A percentile compares a stretch with the other conserved stretches of the same genome.
Conservation (phyloP, 1,140 invertebrate genomes). For the Monochamus saltuarius region DNA sequence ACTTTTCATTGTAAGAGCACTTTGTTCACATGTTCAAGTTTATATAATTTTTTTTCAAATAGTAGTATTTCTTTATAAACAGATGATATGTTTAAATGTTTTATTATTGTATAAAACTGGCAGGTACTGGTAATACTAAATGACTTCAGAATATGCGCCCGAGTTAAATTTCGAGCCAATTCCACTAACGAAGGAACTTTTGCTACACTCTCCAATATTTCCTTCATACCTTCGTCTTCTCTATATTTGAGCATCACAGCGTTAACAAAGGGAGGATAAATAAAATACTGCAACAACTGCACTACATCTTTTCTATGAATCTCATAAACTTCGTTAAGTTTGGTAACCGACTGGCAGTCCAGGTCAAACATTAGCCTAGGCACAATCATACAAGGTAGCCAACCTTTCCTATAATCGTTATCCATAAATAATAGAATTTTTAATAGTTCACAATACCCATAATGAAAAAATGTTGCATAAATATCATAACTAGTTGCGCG, state of each 20-base stretch:
- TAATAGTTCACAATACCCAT: slow-evolving; percentile 20
- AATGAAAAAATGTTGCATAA: slow-evolving; percentile 9
- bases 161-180: slow-evolving; percentile 14
- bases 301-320: not conserved
- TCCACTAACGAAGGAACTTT: slow-evolving; percentile 19
- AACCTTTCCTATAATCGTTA: not conserved
- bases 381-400: slow-evolving; percentile 3
- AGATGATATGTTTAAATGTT: slow-evolving; percentile 5
- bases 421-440: slow-evolving; percentile 13
- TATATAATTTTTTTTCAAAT: slow-evolving; percentile 2
- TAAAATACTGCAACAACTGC: too few relatives aligned
- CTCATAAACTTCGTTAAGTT: not conserved
- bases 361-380: slow-evolving; percentile 3
- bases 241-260: not conserved
- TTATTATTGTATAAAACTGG: slow-evolving; percentile 15
- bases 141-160: slow-evolving; percentile 14
- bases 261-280: slow-evolving; percentile 10
- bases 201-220: not conserved
- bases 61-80: slow-evolving; percentile 19
- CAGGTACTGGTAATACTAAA: slow-evolving; percentile 8
- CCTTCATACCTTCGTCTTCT: not conserved
- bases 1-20: too few relatives aligned
- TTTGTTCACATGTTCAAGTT: too few relatives aligned
- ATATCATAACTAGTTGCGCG: slow-evolving; percentile 8
- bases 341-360: not conserved